Evolutionary conservation across 2,888 invertebrate species (phyloP).

Genomic region (Ommatoiulus sabulosus): DNA sequence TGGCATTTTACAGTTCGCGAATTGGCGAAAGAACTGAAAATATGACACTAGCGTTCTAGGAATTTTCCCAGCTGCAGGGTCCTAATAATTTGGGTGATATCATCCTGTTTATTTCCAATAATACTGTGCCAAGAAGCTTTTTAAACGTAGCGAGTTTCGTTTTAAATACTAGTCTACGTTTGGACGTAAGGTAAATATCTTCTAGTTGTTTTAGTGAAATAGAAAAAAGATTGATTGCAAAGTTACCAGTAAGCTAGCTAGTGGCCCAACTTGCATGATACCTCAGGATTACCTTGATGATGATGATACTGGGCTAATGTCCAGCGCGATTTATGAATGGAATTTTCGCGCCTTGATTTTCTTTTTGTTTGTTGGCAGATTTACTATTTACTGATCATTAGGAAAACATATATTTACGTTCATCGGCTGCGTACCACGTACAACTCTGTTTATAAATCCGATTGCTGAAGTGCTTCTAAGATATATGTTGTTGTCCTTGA

Average conservation of each 20-base stretch:
- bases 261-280: too few species aligned
- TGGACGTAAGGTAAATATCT: not conserved
- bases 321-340: not conserved
- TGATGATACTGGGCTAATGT: not conserved
- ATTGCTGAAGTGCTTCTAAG: not conserved
- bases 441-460: not conserved
- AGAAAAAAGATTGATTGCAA: not conserved
- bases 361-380: not conserved
- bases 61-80: not conserved
- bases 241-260: too few species aligned
- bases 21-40: not conserved
- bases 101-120: not conserved
- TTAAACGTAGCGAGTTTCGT: not conserved
- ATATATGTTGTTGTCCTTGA: constrained; percentile 53
- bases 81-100: not conserved
- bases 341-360: not conserved
- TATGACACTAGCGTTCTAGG: not conserved
- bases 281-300: not conserved
- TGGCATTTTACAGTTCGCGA: not conserved
- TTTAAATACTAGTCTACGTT: not conserved
- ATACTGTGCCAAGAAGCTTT: not conserved
- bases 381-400: not conserved
- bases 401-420: not conserved
- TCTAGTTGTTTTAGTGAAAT: not conserved
- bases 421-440: not conserved